Evolutionary conservation across 1,140 invertebrate genomes (phyloP).

Genomic region (Plodia interpunctella): DNA sequence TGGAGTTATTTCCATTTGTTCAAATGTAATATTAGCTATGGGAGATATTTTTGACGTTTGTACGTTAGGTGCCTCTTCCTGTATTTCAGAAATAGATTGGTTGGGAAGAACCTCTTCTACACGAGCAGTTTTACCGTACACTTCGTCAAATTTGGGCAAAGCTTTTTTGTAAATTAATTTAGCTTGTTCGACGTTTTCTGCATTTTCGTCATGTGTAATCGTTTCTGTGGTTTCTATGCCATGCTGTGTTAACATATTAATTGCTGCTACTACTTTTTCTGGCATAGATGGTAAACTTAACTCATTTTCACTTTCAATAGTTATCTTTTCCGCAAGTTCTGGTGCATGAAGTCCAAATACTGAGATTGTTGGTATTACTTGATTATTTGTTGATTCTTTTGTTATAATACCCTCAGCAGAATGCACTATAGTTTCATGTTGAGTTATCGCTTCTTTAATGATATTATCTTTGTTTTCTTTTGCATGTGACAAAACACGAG

Average conservation of each 20-base stretch:
- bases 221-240: conserved; percentile 51
- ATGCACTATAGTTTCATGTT: conserved; percentile 52
- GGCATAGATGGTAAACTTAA: conserved; percentile 30
- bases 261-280: conserved; percentile 42
- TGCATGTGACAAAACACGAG: conserved; percentile 16
- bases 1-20: conserved; percentile 52
- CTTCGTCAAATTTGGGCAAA: conserved; percentile 45
- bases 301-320: conserved; percentile 45
- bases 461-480: conserved; percentile 29
- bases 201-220: conserved; percentile 49
- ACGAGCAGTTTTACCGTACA: conserved; percentile 56
- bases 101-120: conserved; percentile 45
- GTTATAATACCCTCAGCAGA: conserved; percentile 35
- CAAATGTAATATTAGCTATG: conserved; percentile 33
- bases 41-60: conserved; percentile 36
- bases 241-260: conserved; percentile 35
- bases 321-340: conserved; percentile 42
- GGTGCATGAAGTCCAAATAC: conserved; percentile 41
- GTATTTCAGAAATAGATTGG: conserved; percentile 37
- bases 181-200: conserved; percentile 29
- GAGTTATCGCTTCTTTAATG: conserved; percentile 43
- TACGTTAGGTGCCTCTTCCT: conserved; percentile 19
- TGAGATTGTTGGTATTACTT: conserved; percentile 32
- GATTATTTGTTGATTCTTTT: conserved; percentile 16
- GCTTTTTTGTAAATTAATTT: conserved; percentile 38